These are phyloP conservation scores for Turritopsis dohrnii DNA, from an alignment of 30 jellyfish, hydroid and myxozoan genomes.

Conservation along the genomic window DNA sequence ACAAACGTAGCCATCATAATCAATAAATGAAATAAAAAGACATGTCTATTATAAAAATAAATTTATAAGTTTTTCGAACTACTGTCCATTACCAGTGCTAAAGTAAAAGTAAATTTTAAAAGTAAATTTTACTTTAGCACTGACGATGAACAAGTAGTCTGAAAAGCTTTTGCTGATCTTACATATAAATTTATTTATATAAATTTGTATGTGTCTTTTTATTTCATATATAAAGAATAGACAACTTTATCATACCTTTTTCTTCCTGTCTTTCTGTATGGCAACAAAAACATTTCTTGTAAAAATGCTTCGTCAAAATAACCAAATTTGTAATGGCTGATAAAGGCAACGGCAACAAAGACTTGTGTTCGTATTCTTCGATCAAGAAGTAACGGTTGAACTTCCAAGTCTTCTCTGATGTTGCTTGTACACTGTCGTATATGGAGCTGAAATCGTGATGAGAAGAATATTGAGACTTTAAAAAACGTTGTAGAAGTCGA, in stretches of 20 bases:
- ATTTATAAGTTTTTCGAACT: too few relatives aligned
- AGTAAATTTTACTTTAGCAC: too few relatives aligned
- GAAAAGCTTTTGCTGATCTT: too few relatives aligned
- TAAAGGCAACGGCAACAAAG: neutral
- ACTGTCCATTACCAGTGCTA: too few relatives aligned
- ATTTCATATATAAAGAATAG: neutral
- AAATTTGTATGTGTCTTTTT: neutral
- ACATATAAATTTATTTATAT: too few relatives aligned
- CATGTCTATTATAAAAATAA: too few relatives aligned
- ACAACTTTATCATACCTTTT: neutral
- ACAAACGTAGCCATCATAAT: too few relatives aligned
- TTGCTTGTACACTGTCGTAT: neutral
- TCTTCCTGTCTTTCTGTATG: neutral
- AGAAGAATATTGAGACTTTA: too few relatives aligned
- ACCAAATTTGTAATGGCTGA: neutral
- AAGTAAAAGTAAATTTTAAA: too few relatives aligned
- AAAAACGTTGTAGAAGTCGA: too few relatives aligned
- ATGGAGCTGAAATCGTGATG: slow-evolving; percentile 3
- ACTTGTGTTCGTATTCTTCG: slow-evolving; percentile 3
- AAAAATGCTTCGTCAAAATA: neutral
- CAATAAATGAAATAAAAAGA: too few relatives aligned
- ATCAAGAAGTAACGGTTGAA: neutral
- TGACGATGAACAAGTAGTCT: too few relatives aligned
- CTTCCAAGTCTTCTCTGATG: neutral
- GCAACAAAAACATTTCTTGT: neutral